Evolutionary conservation across 1,140 invertebrate genomes (phyloP).

Genomic region (Druon quercuslanigerum): DNA sequence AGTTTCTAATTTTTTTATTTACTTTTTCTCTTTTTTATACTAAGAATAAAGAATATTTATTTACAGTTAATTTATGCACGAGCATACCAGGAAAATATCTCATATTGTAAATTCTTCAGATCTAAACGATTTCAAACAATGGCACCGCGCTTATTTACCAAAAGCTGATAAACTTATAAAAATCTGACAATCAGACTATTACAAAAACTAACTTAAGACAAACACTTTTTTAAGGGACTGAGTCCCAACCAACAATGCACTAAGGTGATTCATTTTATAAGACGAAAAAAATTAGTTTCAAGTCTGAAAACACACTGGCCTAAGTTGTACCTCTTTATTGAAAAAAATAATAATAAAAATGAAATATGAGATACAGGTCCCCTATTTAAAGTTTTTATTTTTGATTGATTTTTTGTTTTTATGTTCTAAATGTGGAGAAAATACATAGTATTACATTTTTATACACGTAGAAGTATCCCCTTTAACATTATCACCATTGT

Average conservation of each 20-base stretch:
- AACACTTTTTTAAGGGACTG: no score
- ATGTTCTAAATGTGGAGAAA: not conserved
- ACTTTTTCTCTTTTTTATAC: not conserved
- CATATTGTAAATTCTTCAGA: not conserved
- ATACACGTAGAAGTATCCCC: not conserved
- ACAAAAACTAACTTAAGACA: no score
- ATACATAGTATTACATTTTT: not conserved
- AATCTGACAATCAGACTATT: no score
- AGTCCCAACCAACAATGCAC: no score
- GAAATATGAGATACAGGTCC: not conserved
- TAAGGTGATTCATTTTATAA: no score
- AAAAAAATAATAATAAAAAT: not conserved
- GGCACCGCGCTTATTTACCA: not conserved
- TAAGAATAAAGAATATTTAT: conserved; percentile 19
- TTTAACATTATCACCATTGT: not conserved
- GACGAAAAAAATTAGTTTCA: no score
- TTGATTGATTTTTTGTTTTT: not conserved
- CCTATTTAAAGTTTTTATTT: not conserved
- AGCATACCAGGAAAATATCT: not conserved
- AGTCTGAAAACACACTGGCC: no score
- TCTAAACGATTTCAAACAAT: not conserved
- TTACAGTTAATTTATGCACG: conserved; percentile 12
- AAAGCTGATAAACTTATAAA: not conserved
- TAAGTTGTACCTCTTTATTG: no score
- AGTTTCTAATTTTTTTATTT: not conserved